These are phyloP conservation scores for Porites lutea DNA, from an alignment of 64 coral and sea anemone genomes.

Conservation along the genomic window DNA sequence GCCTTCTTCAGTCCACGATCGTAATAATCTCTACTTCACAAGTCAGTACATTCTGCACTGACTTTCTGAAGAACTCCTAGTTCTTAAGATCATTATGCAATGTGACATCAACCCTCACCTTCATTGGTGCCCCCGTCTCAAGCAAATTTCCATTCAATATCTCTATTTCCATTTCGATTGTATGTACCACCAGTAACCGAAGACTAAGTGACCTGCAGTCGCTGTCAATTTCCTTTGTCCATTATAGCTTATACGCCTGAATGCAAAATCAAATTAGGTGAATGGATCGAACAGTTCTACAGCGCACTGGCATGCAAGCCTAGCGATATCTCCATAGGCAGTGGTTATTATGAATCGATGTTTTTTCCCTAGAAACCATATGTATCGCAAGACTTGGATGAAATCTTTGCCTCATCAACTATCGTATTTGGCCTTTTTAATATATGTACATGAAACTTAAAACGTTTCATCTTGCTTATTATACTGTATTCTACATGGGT, in stretches of 20 bases:
- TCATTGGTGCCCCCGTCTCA: neutral
- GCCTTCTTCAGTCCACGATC: too few species aligned
- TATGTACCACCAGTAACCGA: constrained; percentile 20
- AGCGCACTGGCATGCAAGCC: neutral
- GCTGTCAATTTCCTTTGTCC: constrained; percentile 19
- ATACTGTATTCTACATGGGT: too few species aligned
- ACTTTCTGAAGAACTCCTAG: neutral
- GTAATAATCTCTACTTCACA: too few species aligned
- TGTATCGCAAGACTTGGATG: too few species aligned
- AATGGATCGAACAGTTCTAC: neutral
- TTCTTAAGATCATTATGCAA: constrained; percentile 5
- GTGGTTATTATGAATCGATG: too few species aligned
- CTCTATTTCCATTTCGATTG: constrained; percentile 34
- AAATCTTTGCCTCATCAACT: too few species aligned
- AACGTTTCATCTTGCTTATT: too few species aligned
- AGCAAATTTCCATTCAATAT: neutral
- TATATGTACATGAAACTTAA: too few species aligned
- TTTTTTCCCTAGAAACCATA: too few species aligned
- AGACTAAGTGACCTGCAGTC: neutral
- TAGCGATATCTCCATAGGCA: neutral
- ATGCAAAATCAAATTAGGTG: constrained; percentile 12
- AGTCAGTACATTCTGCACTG: neutral
- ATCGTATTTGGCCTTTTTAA: too few species aligned
- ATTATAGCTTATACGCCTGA: neutral
- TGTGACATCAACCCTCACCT: neutral